These are phyloP conservation scores for Odontocerum albicorne DNA, from an alignment of 2,888 invertebrate species.

Conservation along the genomic window DNA sequence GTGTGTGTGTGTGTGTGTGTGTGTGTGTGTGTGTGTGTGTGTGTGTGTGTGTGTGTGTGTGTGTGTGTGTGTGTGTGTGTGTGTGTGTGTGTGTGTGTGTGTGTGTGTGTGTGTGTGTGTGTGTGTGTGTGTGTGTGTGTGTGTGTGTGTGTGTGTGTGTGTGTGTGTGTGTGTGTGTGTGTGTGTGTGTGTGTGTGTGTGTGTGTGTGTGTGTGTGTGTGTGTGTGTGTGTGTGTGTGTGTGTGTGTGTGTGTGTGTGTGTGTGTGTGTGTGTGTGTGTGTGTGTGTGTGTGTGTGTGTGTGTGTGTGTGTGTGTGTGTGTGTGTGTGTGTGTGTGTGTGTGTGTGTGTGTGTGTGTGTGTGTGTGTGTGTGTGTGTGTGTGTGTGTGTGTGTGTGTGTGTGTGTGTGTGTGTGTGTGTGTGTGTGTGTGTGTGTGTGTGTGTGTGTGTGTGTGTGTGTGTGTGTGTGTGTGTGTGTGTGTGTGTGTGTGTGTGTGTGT, in stretches of 20 bases:
- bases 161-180: slow-evolving; percentile 34
- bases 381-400: too few relatives aligned
- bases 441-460: too few relatives aligned
- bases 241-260: slow-evolving; percentile 34
- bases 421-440: too few relatives aligned
- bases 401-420: too few relatives aligned
- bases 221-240: slow-evolving; percentile 33
- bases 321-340: too few relatives aligned
- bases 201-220: slow-evolving; percentile 34
- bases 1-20: slow-evolving; percentile 36
- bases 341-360: too few relatives aligned
- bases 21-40: slow-evolving; percentile 36
- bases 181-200: slow-evolving; percentile 36
- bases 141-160: slow-evolving; percentile 36
- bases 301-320: too few relatives aligned
- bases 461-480: too few relatives aligned
- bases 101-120: slow-evolving; percentile 36
- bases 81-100: slow-evolving; percentile 37
- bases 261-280: too few relatives aligned
- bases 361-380: too few relatives aligned
- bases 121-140: slow-evolving; percentile 36
- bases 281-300: too few relatives aligned
- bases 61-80: slow-evolving; percentile 37
- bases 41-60: slow-evolving; percentile 36
- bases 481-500: too few relatives aligned